These are phyloP conservation scores for Dasyornis broadbenti DNA, from an alignment of 2,113 vertebrate species.

Conservation along the genomic window DNA sequence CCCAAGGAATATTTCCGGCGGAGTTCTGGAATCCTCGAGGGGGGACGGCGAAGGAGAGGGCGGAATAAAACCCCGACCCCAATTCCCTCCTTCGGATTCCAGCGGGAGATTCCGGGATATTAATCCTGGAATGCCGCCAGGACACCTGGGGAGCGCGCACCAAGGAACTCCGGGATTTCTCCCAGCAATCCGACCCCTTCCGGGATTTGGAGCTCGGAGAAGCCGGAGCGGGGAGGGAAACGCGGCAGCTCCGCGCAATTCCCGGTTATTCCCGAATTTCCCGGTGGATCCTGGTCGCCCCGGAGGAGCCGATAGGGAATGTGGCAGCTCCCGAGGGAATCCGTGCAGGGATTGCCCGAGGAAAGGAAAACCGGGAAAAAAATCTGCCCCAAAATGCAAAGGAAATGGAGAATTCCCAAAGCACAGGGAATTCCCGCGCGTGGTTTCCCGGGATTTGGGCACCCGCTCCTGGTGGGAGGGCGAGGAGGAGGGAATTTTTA, in stretches of 20 bases:
- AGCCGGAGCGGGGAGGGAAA: fast-evolving
- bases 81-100: not conserved
- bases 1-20: not conserved
- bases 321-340: not conserved
- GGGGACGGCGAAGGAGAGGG: not conserved
- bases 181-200: not conserved
- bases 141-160: not conserved
- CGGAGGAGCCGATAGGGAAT: not conserved
- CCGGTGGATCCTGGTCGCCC: fast-evolving
- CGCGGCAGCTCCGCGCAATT: not conserved
- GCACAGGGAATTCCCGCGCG: fast-evolving
- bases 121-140: not conserved
- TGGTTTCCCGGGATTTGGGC: fast-evolving
- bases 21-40: not conserved
- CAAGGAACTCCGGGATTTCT: not conserved
- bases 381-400: not conserved
- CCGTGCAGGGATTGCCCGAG: not conserved
- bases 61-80: not conserved
- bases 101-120: not conserved
- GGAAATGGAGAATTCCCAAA: not conserved
- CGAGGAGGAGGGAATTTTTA: not conserved
- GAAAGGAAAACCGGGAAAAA: not conserved
- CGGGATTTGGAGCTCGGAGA: fast-evolving
- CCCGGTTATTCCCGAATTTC: not conserved
- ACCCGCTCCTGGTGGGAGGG: not conserved